Conservation (phyloP, 2,888 invertebrate species). For the Callinectes sapidus region DNA sequence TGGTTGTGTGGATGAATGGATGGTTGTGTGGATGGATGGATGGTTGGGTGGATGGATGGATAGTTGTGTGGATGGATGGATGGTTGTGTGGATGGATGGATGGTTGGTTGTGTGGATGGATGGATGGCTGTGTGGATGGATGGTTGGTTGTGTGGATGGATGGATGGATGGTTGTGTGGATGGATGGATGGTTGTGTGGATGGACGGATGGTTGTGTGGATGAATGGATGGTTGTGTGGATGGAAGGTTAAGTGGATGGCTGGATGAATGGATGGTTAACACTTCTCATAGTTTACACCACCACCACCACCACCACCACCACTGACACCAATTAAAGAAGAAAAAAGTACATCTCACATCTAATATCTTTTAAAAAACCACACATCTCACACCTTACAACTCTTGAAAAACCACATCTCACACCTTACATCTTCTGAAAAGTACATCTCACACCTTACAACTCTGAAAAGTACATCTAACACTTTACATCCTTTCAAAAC, state of each 20-base stretch:
- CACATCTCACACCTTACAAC: too few relatives aligned
- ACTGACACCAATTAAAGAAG: background rate
- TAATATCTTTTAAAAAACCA: background rate
- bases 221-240: background rate
- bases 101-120: background rate
- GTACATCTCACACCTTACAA: too few relatives aligned
- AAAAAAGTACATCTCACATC: background rate
- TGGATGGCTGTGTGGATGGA: background rate
- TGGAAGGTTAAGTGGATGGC: too few relatives aligned
- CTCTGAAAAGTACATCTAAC: too few relatives aligned
- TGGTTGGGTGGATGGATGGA: background rate
- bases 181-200: background rate
- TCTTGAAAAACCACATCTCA: too few relatives aligned
- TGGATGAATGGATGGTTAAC: too few relatives aligned
- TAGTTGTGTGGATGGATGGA: background rate
- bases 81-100: background rate
- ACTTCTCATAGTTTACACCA: too few relatives aligned
- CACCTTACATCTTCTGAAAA: background rate
- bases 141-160: background rate
- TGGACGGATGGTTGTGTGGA: background rate
- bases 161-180: background rate
- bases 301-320: background rate
- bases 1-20: background rate
- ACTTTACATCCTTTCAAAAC: too few relatives aligned
- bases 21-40: background rate